A percentile compares a stretch with the other conserved stretches of the same genome.
Conservation (phyloP, 2,888 invertebrate species). For the Perithous albicinctus region DNA sequence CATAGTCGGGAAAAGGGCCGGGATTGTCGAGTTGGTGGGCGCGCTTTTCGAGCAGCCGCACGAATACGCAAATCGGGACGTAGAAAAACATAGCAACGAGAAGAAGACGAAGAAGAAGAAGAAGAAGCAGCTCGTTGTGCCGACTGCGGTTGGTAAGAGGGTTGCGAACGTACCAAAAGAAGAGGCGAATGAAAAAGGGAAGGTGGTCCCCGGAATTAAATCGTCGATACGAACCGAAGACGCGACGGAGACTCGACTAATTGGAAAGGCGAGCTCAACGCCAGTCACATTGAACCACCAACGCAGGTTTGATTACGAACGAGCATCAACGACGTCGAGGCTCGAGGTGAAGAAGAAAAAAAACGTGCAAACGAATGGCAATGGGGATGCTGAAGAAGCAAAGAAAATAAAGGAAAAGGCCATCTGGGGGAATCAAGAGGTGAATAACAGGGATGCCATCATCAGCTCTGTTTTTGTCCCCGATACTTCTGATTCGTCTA, state of each 20-base stretch:
- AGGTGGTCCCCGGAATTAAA: slow-evolving; percentile 22
- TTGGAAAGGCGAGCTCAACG: slow-evolving; percentile 42
- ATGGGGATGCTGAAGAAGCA: not conserved
- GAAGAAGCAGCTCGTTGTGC: not conserved
- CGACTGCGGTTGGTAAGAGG: not conserved
- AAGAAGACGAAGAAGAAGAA: too few species aligned
- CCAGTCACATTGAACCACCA: not conserved
- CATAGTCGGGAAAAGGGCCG: slow-evolving; percentile 30
- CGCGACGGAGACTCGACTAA: slow-evolving; percentile 25
- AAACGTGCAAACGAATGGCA: not conserved
- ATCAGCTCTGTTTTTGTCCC: not conserved
- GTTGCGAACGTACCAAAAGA: not conserved
- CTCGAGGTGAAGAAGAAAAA: not conserved
- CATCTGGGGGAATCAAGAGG: not conserved
- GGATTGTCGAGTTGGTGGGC: slow-evolving; percentile 18
- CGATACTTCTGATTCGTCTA: not conserved
- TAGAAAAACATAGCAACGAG: slow-evolving; percentile 43
- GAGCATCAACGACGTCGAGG: slow-evolving; percentile 3
- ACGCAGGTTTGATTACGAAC: slow-evolving; percentile 44
- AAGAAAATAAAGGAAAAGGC: slow-evolving; percentile 22
- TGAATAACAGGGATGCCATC: slow-evolving; percentile 1
- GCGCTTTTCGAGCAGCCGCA: slow-evolving; percentile 38
- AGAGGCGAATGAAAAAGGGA: slow-evolving; percentile 9
- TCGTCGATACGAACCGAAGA: slow-evolving; percentile 46
- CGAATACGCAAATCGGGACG: slow-evolving; percentile 54